Evolutionary conservation across 2,113 vertebrate species (phyloP), one percentile per base, ranked within the genome.

Genomic region (Oryzias woworae): DNA sequence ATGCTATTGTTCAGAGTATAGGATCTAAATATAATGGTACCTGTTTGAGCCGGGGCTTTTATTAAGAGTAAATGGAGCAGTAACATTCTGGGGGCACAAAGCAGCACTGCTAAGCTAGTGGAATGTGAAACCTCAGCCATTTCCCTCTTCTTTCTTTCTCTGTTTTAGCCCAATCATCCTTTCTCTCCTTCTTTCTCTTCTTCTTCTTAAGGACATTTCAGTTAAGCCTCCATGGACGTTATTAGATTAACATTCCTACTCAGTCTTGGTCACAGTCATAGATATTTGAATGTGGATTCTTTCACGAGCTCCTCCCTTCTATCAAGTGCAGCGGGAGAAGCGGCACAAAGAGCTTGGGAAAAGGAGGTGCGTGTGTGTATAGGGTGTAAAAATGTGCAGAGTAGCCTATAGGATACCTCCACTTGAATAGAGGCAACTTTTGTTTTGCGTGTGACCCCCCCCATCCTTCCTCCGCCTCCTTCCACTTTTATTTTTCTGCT

Each of bases 241-340:
- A 90, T 86, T 88, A 85, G 87, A 89, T 91, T 90, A 90, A 87
- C 86, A 90, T 91, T 91, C 88, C 80, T 81, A 13, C 69, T 73
- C 81, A 48, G 78, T 51, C 66, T 69, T 42, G 82, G 87, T 85
- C 88, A 85, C 80, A 80, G 79, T 75, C 74, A 53, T 72, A 66
- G 74, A 81, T 82, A 71, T 83, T 66, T 84, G 74, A 86, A 85
- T 84, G 83, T 15, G 75, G 86, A 87, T 89, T 88, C 85, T 87
- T 81, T 73, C 88, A 81, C 83, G 69, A 66, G 53, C 65, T 75
- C 72, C 80, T 78, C 71, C 74, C 73, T 85, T 78, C 73, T 62
- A 85, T 89, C 85, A 81, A 82, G 81, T 78, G 85, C 84, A 77
- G 59, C 4, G 84, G 82, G 75, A 59, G 78, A 82, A 85, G 72